A percentile compares a stretch with the other conserved stretches of the same genome.
Evolutionary conservation across 2,797 vertebrate species (phyloP).

Genomic region (Acanthopagrus latus): DNA sequence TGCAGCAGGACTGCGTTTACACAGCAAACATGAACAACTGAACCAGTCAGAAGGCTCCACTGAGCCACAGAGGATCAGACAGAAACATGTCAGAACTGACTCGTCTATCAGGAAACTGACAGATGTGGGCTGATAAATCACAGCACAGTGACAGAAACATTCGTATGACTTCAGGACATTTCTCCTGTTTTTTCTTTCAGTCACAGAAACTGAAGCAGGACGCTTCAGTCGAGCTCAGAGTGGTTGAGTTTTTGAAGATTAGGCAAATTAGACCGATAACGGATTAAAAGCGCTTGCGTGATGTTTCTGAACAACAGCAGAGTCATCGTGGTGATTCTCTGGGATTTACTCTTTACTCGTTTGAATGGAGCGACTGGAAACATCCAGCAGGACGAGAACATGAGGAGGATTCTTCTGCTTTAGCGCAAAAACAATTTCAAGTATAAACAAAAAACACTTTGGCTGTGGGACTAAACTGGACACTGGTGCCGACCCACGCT

Average conservation of each 20-base stretch:
- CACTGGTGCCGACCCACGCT: background rate
- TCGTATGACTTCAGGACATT: too few species aligned
- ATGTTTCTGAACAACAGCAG: background rate
- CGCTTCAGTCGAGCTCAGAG: too few species aligned
- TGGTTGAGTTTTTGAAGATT: slow-evolving; percentile 19
- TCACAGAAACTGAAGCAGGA: background rate
- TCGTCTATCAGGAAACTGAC: too few species aligned
- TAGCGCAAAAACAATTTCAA: background rate
- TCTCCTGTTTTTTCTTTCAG: background rate
- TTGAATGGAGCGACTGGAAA: background rate
- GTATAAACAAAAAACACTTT: background rate
- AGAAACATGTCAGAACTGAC: background rate
- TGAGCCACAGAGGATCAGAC: background rate
- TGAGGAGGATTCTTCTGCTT: too few species aligned
- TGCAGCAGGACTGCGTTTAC: slow-evolving; percentile 3
- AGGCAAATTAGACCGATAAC: slow-evolving; percentile 34
- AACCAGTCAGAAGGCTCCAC: background rate
- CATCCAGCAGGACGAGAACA: background rate
- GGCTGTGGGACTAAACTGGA: background rate
- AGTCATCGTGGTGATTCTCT: background rate
- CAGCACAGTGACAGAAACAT: too few species aligned
- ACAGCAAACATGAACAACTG: slow-evolving; percentile 11
- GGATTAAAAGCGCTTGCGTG: slow-evolving; percentile 19
- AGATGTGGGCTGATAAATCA: too few species aligned
- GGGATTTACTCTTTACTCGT: background rate